Percentiles rank a stretch among this genome's conserved stretches.
Conservation (phyloP, 2,113 vertebrate genomes). For the Theristicus caerulescens region DNA sequence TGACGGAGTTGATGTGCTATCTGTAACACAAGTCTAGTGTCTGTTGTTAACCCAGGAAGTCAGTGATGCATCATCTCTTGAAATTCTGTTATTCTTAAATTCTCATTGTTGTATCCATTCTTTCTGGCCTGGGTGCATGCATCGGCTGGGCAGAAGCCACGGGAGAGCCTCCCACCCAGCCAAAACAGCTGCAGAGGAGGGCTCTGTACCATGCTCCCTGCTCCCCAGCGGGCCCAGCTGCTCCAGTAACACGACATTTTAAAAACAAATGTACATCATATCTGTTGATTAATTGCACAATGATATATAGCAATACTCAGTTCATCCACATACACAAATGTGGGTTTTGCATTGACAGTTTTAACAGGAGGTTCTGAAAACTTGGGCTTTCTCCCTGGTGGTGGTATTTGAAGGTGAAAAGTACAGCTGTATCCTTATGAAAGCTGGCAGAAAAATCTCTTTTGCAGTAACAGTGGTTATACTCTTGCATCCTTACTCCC, state of each 20-base stretch:
- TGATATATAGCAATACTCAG: background rate
- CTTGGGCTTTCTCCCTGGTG: background rate
- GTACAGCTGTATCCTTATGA: background rate
- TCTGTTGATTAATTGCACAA: background rate
- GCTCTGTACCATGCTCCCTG: no score
- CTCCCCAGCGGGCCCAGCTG: no score
- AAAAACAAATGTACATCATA: background rate
- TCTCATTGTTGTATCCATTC: background rate
- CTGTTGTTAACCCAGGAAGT: background rate
- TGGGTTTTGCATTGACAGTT: background rate
- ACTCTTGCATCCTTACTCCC: background rate
- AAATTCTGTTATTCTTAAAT: background rate
- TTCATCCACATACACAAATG: background rate
- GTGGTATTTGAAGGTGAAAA: background rate
- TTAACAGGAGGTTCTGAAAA: background rate
- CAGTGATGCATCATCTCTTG: background rate
- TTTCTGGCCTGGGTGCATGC: background rate
- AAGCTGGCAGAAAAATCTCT: background rate
- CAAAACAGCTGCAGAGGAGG: no score
- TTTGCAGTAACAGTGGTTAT: background rate
- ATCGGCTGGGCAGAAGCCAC: no score
- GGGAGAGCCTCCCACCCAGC: no score
- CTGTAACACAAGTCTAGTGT: background rate
- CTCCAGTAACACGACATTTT: background rate
- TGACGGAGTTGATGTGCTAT: background rate